Base-by-base conservation (phyloP, 1,140 invertebrate genomes). In the Bombus difficillimus region DNA sequence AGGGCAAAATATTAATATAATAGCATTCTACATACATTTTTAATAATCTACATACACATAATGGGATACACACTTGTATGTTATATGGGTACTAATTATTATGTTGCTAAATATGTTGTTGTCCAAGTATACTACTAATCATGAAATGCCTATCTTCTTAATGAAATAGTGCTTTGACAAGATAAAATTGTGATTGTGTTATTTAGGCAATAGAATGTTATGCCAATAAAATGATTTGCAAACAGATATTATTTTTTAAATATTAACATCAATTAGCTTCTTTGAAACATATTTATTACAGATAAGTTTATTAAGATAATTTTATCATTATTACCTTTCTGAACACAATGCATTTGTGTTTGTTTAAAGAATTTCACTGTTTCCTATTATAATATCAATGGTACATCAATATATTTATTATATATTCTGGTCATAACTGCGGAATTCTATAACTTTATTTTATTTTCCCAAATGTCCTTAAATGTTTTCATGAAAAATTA, bases 1-100 rank as follows among this genome's bases (percentile, higher is more conserved):
- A 95, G 95, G 95, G 95, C 94, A 95, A 95, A 95, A 95, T 95
- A 95, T 95, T 95, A 95, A 95, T 95, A 95, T 93, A 92, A 95
- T 95, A 93, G 93, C 92, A 92, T 90, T 89, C 37, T 84, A 79
- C 41, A 47, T 88, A 88, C 82, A 90, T 88, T 91, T 81, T 89
- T 90, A 69, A 87, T 84, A 87, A 85, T 91, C 86, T 86, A 85
- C 73, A 91, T 71, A 83, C 88, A 89, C 34, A 89, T 86, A 88
- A 68, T 85, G 87, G 92, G 91, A 85, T 92, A 92, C 79, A 92
- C 84, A 88, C 8, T 73, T 90, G 76, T 91, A 89, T 89, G 80
- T 93, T 93, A 89, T 91, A 83, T 88, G 86, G 88, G 85, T 89
- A 91, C 88, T 91, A 91, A 91, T 90, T 86, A 88, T 77, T 83